Evolutionary conservation across 2,888 invertebrate genomes (phyloP), one percentile per base, ranked within the genome.

Genomic region (Euphydryas editha): DNA sequence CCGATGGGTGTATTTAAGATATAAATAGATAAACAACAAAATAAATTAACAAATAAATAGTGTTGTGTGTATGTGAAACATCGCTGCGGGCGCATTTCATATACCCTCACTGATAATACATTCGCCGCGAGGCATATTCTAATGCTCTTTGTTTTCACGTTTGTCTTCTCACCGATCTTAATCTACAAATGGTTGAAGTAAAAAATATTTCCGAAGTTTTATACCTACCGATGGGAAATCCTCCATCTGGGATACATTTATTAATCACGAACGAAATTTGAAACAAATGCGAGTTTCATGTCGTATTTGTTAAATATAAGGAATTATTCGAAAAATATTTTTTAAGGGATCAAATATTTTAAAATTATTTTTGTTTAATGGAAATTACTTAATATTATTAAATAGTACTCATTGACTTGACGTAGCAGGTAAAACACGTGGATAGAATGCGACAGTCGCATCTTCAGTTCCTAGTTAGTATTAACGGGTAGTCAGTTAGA

Each of bases 231-330:
- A 67, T 71, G 71, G 67, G 69, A 71, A 71, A 56, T 60, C 49
- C 61, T 15, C 49, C 71, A 71, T 61, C 65, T 69, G 71, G 44
- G 61, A 59, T 56, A 65, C 67, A 68, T 64, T 61, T 62, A 68
- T 67, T 59, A 65, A 65, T 65, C 56, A 68, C 54, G 62, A 65
- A 39, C 18, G 36, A 65, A 64, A 51, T 56, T 69, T 60, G 49
- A 65, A 71, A 62, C 57, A 65, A 70, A 62, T 69, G 67, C 60
- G 62, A 42, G 60, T 65, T 65, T 59, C 66, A 46, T 64, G 68
- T 66, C 39, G 20, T 21, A 54, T 64, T 59, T 24, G 59, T 56
- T 44, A 64, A 68, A 65, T 47, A 37, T 65, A 60, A 65, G 8
- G 20, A 44, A 54, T 11, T n/a, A n/a, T 44, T 44, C 42, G 2